Evolutionary conservation across 1,140 invertebrate species (phyloP), one percentile per base, ranked within the genome.

Genomic region (Melitaea cinxia): DNA sequence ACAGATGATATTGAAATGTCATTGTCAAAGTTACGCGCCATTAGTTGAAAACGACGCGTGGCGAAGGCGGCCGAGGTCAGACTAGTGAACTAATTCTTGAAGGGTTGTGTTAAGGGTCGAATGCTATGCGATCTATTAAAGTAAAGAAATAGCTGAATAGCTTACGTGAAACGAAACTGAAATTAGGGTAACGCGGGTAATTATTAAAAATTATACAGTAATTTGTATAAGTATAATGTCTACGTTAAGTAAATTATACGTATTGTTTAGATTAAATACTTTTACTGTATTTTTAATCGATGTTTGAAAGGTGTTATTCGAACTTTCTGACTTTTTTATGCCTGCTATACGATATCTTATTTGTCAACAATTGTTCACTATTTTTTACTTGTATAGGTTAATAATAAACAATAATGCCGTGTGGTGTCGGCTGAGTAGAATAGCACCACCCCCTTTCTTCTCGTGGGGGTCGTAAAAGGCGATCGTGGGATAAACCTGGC

Each of bases 81-180:
- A 88, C 83, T 88, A 67, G 77, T 80, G 77, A 72, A 77, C 77
- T 72, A 79, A 77, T 82, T 87, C 83, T 80, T 88, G 75, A 81
- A 83, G 85, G 85, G 85, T 82, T 72, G 75, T 47, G 65, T 68
- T 61, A 67, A 26, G 63, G 63, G 59, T 68, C 50, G 72, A 84
- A 76, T 83, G 68, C 68, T 74, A 78, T 80, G 70, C 74, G 70
- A 70, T 69, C 59, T 63, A 59, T 71, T 60, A 64, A 59, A 56
- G 60, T 35, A 26, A 56, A 66, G 59, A 70, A 72, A 68, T 70
- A 49, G 65, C 54, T 67, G 52, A 67, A 67, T 61, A 47, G 45
- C 30, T 60, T n/a, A 45, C 65, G 58, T 67, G 60, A 24, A 49
- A 56, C 52, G 60, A 63, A 55, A 54, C 24, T 12, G 9, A 10